Percentiles rank a stretch among this genome's conserved stretches.
Evolutionary conservation across 2,888 invertebrate genomes (phyloP).

Genomic region (Nomada ferruginata): DNA sequence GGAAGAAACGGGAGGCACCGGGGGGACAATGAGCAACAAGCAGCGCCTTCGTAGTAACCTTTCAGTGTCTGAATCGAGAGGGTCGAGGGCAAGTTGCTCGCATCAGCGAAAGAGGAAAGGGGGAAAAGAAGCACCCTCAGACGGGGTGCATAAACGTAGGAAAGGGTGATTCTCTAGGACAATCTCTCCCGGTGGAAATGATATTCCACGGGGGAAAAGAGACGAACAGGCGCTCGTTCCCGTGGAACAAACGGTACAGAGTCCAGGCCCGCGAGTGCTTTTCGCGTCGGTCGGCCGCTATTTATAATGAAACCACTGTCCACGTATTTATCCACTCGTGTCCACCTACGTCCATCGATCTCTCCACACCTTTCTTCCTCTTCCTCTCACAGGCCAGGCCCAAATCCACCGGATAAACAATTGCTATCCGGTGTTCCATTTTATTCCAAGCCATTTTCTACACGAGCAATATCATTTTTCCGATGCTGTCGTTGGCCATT

Average conservation of each 20-base stretch:
- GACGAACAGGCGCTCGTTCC: constrained; percentile 22
- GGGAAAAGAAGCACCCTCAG: background rate
- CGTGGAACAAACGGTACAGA: constrained; percentile 24
- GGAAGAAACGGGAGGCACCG: too few relatives aligned
- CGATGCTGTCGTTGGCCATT: background rate
- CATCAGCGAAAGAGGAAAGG: background rate
- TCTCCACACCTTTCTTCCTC: constrained; percentile 42
- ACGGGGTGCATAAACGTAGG: too few relatives aligned
- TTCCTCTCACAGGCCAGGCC: background rate
- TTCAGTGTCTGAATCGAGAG: background rate
- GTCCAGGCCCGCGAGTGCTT: constrained; percentile 59
- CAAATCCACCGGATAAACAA: constrained; percentile 22
- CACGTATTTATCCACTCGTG: constrained; percentile 70
- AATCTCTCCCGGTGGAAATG: background rate
- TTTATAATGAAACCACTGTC: constrained; percentile 81
- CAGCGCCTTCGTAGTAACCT: background rate
- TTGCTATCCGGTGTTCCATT: constrained; percentile 7
- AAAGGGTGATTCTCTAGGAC: too few relatives aligned
- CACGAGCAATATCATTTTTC: background rate
- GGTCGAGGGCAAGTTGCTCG: too few relatives aligned
- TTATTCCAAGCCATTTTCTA: constrained; percentile 3
- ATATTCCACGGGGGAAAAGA: constrained; percentile 29
- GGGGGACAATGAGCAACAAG: too few relatives aligned
- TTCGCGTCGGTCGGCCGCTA: constrained; percentile 71
- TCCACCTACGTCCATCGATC: constrained; percentile 64